Evolutionary conservation across 2,113 vertebrate genomes (phyloP).

Genomic region (Phylloscopus whistleri): DNA sequence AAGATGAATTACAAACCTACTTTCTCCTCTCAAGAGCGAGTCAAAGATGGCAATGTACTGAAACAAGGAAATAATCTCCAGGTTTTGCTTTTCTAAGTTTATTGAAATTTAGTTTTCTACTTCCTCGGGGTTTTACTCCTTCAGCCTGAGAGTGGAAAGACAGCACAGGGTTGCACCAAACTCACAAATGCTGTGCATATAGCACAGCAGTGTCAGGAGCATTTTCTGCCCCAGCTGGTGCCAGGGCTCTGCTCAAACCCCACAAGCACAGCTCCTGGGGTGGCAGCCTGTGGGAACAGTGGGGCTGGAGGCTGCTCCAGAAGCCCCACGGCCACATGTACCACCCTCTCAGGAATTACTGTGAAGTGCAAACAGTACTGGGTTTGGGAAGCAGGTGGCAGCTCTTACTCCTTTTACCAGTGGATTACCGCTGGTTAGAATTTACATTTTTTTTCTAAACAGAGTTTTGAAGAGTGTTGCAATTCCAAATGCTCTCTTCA

Average conservation of each 20-base stretch:
- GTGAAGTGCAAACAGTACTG: not conserved
- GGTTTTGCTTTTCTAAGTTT: not conserved
- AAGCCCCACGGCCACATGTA: not conserved
- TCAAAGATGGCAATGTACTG: not conserved
- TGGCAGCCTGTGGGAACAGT: fast-evolving
- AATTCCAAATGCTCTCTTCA: not conserved
- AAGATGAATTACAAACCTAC: not conserved
- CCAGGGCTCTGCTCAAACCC: not conserved
- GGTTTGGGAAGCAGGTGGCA: not conserved
- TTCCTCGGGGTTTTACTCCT: not conserved
- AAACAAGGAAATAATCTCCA: not conserved
- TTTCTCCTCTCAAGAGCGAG: not conserved
- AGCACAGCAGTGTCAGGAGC: fast-evolving
- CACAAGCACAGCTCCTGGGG: not conserved
- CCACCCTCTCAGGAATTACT: not conserved
- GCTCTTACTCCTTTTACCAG: not conserved
- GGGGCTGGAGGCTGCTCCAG: not conserved
- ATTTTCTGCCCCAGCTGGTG: not conserved
- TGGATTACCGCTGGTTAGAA: not conserved
- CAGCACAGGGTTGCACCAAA: not conserved
- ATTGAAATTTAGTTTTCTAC: not conserved
- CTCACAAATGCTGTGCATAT: not conserved
- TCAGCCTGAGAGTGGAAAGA: not conserved
- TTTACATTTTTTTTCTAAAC: not conserved
- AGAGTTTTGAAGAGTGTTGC: not conserved